Evolutionary conservation across 2,113 vertebrate species (phyloP), one percentile per base, ranked within the genome.

Genomic region (Polyodon spathula): DNA sequence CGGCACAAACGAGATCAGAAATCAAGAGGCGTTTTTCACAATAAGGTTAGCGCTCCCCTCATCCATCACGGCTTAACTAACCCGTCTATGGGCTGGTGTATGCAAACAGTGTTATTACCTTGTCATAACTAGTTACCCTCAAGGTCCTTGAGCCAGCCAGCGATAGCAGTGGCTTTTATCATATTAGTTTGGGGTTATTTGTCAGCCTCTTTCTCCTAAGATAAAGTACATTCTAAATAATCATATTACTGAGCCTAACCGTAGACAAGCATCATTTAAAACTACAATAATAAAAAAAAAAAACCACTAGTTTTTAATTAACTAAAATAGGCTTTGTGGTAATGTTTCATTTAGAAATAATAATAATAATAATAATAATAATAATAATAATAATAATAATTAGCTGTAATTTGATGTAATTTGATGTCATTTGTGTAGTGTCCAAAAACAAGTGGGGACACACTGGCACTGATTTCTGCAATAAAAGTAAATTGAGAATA

Each of bases 41-140:
- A 97, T 87, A 84, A 86, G 89, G 93, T 84, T 82, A 90, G 88
- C 81, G 82, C 85, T 76, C 74, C 79, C 76, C 88, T 93, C 94
- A 97, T 98, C 93, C 93, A 97, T 98, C 95, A 98, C 82, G 84
- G 81, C 87, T 86, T 97, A 97, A 98, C 90, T 96, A 97, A 98
- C 90, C 93, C 93, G 94, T 97, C 95, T 97, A 90, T 89, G 86
- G 88, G 80, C 88, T 89, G 86, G 90, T 87, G 86, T 89, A 91
- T 91, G 89, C 89, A 89, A 90, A 86, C 85, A 79, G 86, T 86
- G 78, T 97, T 97, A 98, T 97, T 97, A 93, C 91, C 92, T 97
- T 97, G 95, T 97, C 95, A 98, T 97, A 98, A 97, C 90, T 85
- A 88, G 86, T 98, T 97, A 95, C 91, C 84, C 88, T 86, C 86